Evolutionary conservation across 2,113 vertebrate genomes (phyloP), one percentile per base, ranked within the genome.

Genomic region (Leucoraja erinaceus): DNA sequence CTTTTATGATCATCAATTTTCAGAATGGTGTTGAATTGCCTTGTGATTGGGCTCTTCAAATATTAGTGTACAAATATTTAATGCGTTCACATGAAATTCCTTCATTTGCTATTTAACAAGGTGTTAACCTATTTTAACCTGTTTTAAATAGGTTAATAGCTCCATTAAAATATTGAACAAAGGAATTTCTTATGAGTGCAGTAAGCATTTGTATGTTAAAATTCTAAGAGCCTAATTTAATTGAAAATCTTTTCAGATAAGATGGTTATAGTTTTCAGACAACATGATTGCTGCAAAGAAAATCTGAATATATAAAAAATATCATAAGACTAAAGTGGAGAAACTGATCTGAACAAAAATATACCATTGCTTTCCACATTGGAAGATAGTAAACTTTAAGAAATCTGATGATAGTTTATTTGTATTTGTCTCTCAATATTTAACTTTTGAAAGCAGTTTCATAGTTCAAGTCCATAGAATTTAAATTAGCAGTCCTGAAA

Each of bases 181-280:
- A 88, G 59, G 83, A 88, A 31, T 86, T 86, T 86, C 83, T 61
- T 86, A 31, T n/a, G 83, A 86, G 18, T 61, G 28, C 56, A 61
- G n/a, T 31, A 63, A 88, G 59, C 16, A n/a, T 31, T 61, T 63
- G n/a, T 22, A 7, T 31, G 31, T 59, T 18, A 88, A 88, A 66
- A 88, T 88, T 12, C 28, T 59, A 86, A 86, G 56, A 18, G 14
- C 25, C 83, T 88, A 91, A 72, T 72, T 47, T 70, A 74, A 72
- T 91, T 91, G 38, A 54, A 54, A 91, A 74, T 66, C 66, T 28
- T 91, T 91, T 54, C 68, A 91, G 38, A 70, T 70, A 54, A 70
- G 31, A 28, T 72, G 33, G 16, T 7, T 25, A 20, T 20, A 25
- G n/a, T 91, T 31, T 47, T 47, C 22, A 54, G 68, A 38, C 22